These are phyloP conservation scores for Nephrotoma guestfalica DNA, from an alignment of 2,888 invertebrate genomes.

Conservation along the genomic window DNA sequence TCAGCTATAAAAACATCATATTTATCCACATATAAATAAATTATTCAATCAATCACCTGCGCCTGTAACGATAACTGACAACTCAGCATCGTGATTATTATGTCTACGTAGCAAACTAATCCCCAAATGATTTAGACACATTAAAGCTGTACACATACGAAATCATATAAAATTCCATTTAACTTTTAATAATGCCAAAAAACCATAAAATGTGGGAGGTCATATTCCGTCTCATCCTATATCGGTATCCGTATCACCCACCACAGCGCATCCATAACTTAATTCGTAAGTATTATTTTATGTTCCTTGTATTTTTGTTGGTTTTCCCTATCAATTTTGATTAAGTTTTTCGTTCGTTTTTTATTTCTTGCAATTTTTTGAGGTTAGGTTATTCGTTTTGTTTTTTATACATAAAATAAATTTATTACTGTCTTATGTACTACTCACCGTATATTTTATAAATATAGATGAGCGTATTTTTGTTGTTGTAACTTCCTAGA, in stretches of 20 bases:
- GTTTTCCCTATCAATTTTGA: neutral
- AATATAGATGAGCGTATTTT: neutral
- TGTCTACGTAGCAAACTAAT: neutral
- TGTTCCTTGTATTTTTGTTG: neutral
- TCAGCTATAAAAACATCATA: neutral
- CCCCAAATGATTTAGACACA: neutral
- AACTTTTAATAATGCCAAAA: neutral
- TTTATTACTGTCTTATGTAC: too few relatives aligned
- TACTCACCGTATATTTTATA: too few relatives aligned
- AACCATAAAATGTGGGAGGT: neutral
- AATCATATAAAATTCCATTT: neutral
- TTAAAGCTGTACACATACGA: neutral
- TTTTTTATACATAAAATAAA: neutral
- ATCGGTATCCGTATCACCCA: neutral
- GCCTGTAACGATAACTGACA: neutral
- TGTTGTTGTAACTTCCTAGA: neutral
- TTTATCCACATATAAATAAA: neutral
- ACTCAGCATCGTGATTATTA: neutral
- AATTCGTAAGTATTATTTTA: neutral
- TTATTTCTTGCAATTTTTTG: neutral
- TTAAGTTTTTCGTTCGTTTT: neutral
- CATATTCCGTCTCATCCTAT: neutral
- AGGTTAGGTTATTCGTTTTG: neutral
- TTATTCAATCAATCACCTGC: neutral
- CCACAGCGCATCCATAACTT: neutral